Evolutionary conservation across 2,888 invertebrate species (phyloP).

Genomic region (Dolichomitus sp.): DNA sequence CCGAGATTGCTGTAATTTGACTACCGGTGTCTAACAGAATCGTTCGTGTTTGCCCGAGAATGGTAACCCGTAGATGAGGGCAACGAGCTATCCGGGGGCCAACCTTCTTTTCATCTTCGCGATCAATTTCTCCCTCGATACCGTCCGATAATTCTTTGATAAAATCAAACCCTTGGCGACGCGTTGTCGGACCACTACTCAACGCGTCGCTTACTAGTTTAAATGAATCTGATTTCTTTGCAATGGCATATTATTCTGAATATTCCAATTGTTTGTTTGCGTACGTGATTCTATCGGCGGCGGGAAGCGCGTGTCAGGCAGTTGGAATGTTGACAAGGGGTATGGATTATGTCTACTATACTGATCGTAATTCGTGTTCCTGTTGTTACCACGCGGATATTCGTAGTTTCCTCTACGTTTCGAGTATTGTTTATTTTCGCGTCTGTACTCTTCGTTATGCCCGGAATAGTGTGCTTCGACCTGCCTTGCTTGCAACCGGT

Average conservation of each 20-base stretch:
- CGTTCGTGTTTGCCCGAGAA: neutral
- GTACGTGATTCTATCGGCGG: neutral
- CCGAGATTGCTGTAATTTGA: conserved; percentile 8
- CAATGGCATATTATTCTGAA: neutral
- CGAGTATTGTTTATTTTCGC: conserved; percentile 10
- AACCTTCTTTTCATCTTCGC: neutral
- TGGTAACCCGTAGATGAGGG: neutral
- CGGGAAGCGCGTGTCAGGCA: conserved; percentile 18
- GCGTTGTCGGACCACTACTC: conserved; percentile 10
- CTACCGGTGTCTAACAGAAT: conserved; percentile 10
- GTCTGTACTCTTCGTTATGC: neutral
- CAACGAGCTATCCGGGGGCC: neutral
- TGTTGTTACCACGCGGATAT: neutral
- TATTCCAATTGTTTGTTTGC: neutral
- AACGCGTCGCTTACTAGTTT: conserved; percentile 21
- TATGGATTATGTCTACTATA: neutral
- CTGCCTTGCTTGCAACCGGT: neutral
- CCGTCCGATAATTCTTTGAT: neutral
- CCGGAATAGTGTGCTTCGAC: neutral
- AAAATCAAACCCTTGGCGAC: conserved; percentile 18
- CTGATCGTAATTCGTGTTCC: neutral
- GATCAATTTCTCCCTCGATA: neutral
- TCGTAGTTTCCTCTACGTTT: neutral
- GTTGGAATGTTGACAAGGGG: neutral
- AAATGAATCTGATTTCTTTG: neutral